Conservation (phyloP, 2,113 vertebrate genomes). For the Semnornis frantzii region DNA sequence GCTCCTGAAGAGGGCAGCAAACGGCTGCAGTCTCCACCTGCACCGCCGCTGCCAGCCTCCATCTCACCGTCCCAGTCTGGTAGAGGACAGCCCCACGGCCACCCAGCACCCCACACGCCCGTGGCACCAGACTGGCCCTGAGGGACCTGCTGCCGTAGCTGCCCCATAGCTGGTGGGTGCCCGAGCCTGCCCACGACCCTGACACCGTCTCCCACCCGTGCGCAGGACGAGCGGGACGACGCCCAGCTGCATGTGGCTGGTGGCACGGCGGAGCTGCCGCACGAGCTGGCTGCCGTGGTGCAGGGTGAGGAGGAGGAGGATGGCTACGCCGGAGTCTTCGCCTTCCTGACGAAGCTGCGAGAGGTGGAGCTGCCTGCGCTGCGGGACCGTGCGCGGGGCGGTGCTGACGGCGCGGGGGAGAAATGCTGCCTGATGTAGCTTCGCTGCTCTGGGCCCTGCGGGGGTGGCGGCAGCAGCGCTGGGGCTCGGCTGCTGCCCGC, state of each 20-base stretch:
- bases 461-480: rapidly evolving
- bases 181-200: neutral
- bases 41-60: neutral
- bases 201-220: rapidly evolving
- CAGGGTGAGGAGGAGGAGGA: slow-evolving; percentile 52
- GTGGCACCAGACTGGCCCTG: rapidly evolving
- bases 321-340: neutral
- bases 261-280: slow-evolving; percentile 71
- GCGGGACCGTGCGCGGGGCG: slow-evolving; percentile 65
- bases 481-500: neutral
- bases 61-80: rapidly evolving
- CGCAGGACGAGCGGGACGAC: slow-evolving; percentile 74
- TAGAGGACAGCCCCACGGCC: neutral
- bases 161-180: rapidly evolving
- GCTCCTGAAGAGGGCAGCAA: slow-evolving; percentile 65
- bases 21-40: neutral
- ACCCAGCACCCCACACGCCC: neutral
- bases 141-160: no score
- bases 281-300: slow-evolving; percentile 77
- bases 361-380: slow-evolving; percentile 71
- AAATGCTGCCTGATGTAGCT: slow-evolving; percentile 65
- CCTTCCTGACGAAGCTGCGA: slow-evolving; percentile 68
- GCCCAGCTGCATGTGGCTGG: slow-evolving; percentile 74
- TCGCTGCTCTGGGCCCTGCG: neutral
- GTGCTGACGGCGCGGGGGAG: slow-evolving; percentile 27